Conservation (phyloP, 1,140 invertebrate genomes). For the Meloidogyne floridensis region DNA sequence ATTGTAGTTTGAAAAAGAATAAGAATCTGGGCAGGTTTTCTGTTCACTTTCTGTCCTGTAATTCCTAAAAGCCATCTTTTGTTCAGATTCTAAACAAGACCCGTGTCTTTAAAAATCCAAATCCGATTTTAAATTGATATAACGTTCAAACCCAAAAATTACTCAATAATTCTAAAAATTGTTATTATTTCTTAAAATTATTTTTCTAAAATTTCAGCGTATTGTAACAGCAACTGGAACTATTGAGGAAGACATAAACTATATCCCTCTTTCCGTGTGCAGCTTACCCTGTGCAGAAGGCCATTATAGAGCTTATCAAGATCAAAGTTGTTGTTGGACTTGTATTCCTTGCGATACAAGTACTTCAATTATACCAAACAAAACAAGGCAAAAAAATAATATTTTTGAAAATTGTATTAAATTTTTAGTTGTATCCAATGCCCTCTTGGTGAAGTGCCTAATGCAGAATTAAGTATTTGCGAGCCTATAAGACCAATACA, state of each 20-base stretch:
- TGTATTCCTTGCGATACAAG: slow-evolving; percentile 74
- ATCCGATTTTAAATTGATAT: too few relatives aligned
- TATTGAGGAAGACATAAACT: not conserved
- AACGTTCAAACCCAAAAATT: too few relatives aligned
- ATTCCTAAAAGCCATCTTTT: too few relatives aligned
- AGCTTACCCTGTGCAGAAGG: slow-evolving; percentile 73
- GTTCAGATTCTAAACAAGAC: too few relatives aligned
- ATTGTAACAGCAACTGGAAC: not conserved
- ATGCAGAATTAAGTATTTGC: slow-evolving; percentile 72
- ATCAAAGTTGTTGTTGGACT: slow-evolving; percentile 75
- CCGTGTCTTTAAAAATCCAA: too few relatives aligned
- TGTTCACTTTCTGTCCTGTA: too few relatives aligned
- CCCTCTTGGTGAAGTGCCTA: slow-evolving; percentile 73
- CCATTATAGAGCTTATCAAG: slow-evolving; percentile 71
- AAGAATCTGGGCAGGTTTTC: too few relatives aligned
- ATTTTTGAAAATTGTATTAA: not conserved
- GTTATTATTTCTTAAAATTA: not conserved
- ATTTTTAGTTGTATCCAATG: slow-evolving; percentile 69
- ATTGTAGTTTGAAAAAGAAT: too few relatives aligned
- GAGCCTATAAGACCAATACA: slow-evolving; percentile 73
- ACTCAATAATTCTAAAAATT: too few relatives aligned
- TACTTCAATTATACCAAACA: slow-evolving; percentile 74
- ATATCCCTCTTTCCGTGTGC: slow-evolving; percentile 72
- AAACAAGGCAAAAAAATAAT: slow-evolving; percentile 70
- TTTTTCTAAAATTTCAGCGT: slow-evolving; percentile 30